Base-by-base conservation (phyloP, 2,888 invertebrate genomes). In the Tineola bisselliella region DNA sequence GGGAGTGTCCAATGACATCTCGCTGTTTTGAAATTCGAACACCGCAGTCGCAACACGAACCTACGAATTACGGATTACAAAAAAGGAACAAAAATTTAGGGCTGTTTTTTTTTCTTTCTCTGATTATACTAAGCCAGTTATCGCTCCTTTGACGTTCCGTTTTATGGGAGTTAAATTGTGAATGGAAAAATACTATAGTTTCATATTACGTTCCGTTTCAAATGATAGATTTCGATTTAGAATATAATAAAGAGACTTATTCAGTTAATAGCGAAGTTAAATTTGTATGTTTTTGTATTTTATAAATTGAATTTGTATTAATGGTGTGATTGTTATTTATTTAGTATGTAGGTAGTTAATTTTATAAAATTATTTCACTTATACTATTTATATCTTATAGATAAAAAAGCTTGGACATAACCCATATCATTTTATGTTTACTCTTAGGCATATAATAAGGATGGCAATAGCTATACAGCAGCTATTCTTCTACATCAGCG, bases 1-100 rank as follows among this genome's bases (percentile, higher is more conserved):
- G 79, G 84, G 84, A 84, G 84, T 84, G 81, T 86, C 83, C 77
- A 77, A 80, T 86, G 84, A 86, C 86, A 84, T 84, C 82, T 83
- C 79, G 68, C 78, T 82, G 86, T 87, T 87, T 86, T 86, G 86
- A 86, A 86, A 86, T 84, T 81, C 79, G 84, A 84, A 84, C 76
- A 81, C 82, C 81, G 80, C 81, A 81, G 79, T 84, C 78, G 86
- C 82, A 86, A 87, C 77, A 78, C 66, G 87, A 87, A 87, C 81
- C 87, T 84, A 86, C 84, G 78, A 86, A 87, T 87, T 87, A 87
- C 80, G 80, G 77, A 77, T 82, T 78, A 76, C 38, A 80, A 84
- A 81, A 84, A 84, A 76, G 75, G 75, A 13, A 60, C 25, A 60
- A 44, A 59, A 17, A 44, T 44, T 59, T 19, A 78, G 81, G 84